Evolutionary conservation across 2,888 invertebrate genomes (phyloP), one percentile per base, ranked within the genome.

Genomic region (Silvanus unidentatus): DNA sequence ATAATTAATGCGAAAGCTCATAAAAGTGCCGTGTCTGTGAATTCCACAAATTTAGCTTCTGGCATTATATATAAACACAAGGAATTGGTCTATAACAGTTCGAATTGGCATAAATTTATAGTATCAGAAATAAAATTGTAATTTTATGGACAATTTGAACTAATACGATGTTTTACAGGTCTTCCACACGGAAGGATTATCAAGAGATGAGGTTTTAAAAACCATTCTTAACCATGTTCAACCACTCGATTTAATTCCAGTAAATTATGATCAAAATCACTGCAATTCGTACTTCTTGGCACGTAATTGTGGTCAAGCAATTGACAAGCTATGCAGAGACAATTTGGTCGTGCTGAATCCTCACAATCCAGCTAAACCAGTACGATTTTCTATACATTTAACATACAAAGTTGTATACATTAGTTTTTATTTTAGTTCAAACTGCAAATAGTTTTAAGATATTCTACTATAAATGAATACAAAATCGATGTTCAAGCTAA

Each of bases 161-260:
- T 13, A 39, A n/a, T 42, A 2, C 9, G 32, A 8, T 12, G 27
- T 38, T 37, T 48, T 48, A 40, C 16, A 61, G 60, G 45, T 60
- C 13, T 43, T 35, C 34, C 52, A 53, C 53, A 70, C 71, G 9
- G 64, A 57, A 4, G 57, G 59, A 6, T 65, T 66, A 35, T 60
- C 45, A n/a, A 50, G 62, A 39, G 51, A 62, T 42, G 44, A 53
- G 37, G 40, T 75, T 11, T 54, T 77, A 15, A 69, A 69, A 55
- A 64, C 70, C 5, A 69, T 77, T 44, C 54, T 77, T 36, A 66
- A 66, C 16, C 64, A 72, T 11, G 68, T 75, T 1, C 66, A 73
- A 43, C 76, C 77, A 0, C 59, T 69, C 1, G 75, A 77, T 54
- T 62, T 77, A 15, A 73, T 77, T 43, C 77, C 77, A 2, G 72